Conservation (phyloP, 30 jellyfish, hydroid and myxozoan species). For the Clytia hemisphaerica region DNA sequence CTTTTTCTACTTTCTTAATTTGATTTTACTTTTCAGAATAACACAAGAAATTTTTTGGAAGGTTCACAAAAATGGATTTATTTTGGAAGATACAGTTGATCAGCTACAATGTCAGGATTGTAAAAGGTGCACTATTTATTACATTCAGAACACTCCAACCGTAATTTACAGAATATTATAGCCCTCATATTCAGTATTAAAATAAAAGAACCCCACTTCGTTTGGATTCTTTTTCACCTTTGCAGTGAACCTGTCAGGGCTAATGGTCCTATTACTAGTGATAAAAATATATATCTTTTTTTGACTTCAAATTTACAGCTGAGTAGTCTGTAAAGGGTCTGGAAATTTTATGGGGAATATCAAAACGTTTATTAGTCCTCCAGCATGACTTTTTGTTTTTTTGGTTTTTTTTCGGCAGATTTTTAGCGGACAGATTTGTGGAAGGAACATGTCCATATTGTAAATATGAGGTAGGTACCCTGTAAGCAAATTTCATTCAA, state of each 20-base stretch:
- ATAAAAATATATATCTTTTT: too few relatives aligned
- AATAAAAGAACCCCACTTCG: too few relatives aligned
- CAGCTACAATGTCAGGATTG: conserved; percentile 79
- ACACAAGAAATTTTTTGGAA: conserved; percentile 95
- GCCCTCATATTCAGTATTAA: not conserved
- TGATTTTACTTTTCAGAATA: conserved; percentile 32
- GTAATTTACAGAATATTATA: not conserved
- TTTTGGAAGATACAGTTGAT: conserved; percentile 61
- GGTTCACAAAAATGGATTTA: conserved; percentile 56
- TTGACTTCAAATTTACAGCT: too few relatives aligned
- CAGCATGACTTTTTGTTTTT: not conserved
- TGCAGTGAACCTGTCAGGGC: too few relatives aligned
- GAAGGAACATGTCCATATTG: conserved; percentile 98
- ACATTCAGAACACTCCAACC: too few relatives aligned
- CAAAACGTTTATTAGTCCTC: too few relatives aligned
- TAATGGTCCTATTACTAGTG: too few relatives aligned
- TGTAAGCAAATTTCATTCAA: not conserved
- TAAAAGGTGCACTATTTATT: conserved; percentile 35
- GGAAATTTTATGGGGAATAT: too few relatives aligned
- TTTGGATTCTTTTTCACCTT: too few relatives aligned
- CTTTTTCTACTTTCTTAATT: too few relatives aligned
- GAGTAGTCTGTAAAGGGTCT: too few relatives aligned
- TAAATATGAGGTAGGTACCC: conserved; percentile 69
- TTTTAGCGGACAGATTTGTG: conserved; percentile 96
- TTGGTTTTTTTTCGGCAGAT: conserved; percentile 31